Evolutionary conservation across 2,113 vertebrate genomes (phyloP).

Genomic region (Sigmodon hispidus): DNA sequence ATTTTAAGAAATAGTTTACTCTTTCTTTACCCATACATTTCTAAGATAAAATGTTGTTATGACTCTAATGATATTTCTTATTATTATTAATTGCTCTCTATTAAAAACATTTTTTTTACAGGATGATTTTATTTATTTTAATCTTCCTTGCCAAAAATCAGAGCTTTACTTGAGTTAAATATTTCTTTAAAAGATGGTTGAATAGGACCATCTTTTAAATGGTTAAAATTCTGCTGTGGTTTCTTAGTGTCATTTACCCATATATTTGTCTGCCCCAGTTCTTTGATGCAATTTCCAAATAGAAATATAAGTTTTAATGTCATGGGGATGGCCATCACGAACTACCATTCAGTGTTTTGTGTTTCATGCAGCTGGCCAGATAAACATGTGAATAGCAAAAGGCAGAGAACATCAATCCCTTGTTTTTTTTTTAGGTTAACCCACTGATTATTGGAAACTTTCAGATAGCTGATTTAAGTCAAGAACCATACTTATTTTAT

Average conservation of each 20-base stretch:
- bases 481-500: not conserved
- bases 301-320: not conserved
- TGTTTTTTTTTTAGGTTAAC: not conserved
- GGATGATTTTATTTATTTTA: constrained; percentile 40
- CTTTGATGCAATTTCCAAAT: not conserved
- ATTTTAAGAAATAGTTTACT: not conserved
- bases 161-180: constrained; percentile 10
- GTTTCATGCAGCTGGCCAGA: not conserved
- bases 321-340: not conserved
- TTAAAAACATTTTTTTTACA: not conserved
- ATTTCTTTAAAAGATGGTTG: constrained; percentile 35
- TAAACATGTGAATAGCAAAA: not conserved
- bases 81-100: constrained; percentile 21
- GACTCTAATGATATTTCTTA: not conserved
- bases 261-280: not conserved
- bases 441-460: not conserved
- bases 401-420: not conserved
- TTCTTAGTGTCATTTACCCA: not conserved
- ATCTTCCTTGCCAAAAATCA: not conserved
- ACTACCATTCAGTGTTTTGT: not conserved
- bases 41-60: constrained; percentile 1
- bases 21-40: not conserved
- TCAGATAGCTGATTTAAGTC: not conserved
- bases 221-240: constrained; percentile 35
- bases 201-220: no score